Evolutionary conservation across 1,140 invertebrate genomes (phyloP), one percentile per base, ranked within the genome.

Genomic region (Drosophila melanogaster): DNA sequence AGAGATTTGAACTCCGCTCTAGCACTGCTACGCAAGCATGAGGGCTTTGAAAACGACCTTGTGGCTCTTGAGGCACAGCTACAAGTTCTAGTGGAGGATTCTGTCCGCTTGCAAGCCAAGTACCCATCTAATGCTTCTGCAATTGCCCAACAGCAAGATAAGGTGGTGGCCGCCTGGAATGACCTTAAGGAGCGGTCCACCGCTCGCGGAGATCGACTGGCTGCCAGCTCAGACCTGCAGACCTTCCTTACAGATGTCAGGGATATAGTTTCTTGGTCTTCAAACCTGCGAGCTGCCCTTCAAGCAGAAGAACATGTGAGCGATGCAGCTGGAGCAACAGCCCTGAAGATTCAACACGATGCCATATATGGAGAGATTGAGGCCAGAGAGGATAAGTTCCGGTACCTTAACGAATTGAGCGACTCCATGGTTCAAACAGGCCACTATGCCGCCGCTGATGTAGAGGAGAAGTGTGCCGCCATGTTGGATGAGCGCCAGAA

Each of bases 61-160:
- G 95, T 98, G 3, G 98, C 97, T 0, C 93, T 99, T 3, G 98
- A 99, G 92, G 97, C 97, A 0, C 98, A 99, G 92, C 93, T 99
- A 10, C 96, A 98, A 93, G 95, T 96, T 1, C 93, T 99, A 0
- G 95, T 99, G 5, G 98, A 99, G 90, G 98, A 99, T 90, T 97
- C 97, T 0, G 95, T 95, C 0, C 94, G 97, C 60, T 94, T 99
- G 35, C 97, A 98, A 92, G 94, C 94, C 6, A 93, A 96, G 8
- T 99, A 99, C 93, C 98, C 98, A 0, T 97, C 97, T 1, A 99
- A 99, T 93, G 98, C 97, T 0, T 94, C 95, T 49, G 96, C 98
- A 69, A 98, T 99, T 71, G 94, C 95, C 19, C 94, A 97, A 81
- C 96, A 99, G 81, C 96, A 97, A 92, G 94, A 95, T 19, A 95